A percentile compares a stretch with the other conserved stretches of the same genome.
Evolutionary conservation across 1,140 invertebrate species (phyloP).

Genomic region (Frieseomelitta varia): DNA sequence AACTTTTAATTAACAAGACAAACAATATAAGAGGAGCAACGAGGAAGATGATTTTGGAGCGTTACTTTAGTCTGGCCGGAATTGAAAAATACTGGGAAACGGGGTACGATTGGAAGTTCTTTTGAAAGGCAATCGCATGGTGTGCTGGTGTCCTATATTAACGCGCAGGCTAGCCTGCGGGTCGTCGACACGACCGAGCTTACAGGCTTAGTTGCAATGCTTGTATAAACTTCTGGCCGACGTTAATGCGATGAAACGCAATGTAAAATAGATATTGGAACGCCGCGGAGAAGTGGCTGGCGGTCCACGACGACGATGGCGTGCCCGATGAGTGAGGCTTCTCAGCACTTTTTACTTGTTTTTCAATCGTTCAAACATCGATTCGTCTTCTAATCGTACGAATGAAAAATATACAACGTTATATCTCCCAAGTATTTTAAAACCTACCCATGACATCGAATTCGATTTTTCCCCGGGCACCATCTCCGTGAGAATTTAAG

Average conservation of each 20-base stretch:
- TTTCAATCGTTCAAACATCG: too few relatives aligned
- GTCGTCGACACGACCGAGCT: conserved; percentile 31
- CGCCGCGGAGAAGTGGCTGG: conserved; percentile 3
- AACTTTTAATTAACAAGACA: too few relatives aligned
- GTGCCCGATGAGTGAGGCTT: neutral
- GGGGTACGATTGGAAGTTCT: neutral
- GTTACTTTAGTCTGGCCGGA: neutral
- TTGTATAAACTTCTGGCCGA: conserved; percentile 36
- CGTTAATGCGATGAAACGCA: conserved; percentile 31
- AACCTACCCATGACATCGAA: too few relatives aligned
- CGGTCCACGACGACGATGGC: neutral
- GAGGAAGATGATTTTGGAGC: neutral
- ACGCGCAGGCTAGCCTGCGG: conserved; percentile 17
- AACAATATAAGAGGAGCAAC: too few relatives aligned
- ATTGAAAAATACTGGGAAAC: neutral
- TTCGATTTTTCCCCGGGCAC: too few relatives aligned
- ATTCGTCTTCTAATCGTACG: neutral
- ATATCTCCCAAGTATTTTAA: too few relatives aligned
- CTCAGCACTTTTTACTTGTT: neutral
- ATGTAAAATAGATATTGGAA: conserved; percentile 38
- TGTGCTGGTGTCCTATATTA: conserved; percentile 28
- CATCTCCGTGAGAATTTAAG: neutral
- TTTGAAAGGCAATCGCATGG: neutral
- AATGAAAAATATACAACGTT: neutral
- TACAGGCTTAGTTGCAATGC: conserved; percentile 35